Conservation (phyloP, 23 tunicate species). For the Halocynthia roretzi region DNA sequence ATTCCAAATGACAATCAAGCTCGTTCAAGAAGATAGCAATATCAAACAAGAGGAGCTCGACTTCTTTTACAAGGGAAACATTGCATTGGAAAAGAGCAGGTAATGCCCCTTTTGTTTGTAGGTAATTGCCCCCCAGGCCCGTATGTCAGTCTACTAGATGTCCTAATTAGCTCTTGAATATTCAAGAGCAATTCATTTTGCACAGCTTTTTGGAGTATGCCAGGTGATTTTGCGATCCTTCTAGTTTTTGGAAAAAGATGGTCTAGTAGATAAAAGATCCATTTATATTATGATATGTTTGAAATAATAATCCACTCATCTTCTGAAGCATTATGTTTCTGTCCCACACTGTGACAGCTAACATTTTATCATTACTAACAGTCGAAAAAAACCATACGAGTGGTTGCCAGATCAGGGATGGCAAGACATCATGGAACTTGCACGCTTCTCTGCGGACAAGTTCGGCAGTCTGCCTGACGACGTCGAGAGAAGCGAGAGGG, state of each 20-base stretch:
- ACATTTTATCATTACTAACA: conserved; percentile 9
- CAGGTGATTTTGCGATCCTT: too few relatives aligned
- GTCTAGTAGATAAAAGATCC: not conserved
- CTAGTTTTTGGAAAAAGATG: too few relatives aligned
- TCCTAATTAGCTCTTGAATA: too few relatives aligned
- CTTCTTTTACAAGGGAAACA: conserved; percentile 99
- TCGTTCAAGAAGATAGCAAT: conserved; percentile 83
- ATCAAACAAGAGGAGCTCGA: conserved; percentile 89
- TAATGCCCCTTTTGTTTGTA: not conserved
- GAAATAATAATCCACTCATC: not conserved
- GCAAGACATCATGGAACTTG: conserved; percentile 94
- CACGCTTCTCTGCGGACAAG: conserved; percentile 59
- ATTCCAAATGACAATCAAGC: conserved; percentile 98
- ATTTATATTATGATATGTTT: not conserved
- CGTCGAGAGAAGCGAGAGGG: conserved; percentile 44
- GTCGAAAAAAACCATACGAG: conserved; percentile 88
- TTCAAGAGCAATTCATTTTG: too few relatives aligned
- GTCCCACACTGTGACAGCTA: not conserved
- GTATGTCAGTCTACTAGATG: not conserved
- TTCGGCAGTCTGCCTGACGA: conserved; percentile 88
- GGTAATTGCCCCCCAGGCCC: too few relatives aligned
- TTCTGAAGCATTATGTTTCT: not conserved
- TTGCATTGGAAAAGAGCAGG: conserved; percentile 98
- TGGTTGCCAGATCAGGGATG: conserved; percentile 98
- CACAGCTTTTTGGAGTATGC: too few relatives aligned